Base-by-base conservation (phyloP, 2,888 invertebrate species). In the Drosophila mulleri region DNA sequence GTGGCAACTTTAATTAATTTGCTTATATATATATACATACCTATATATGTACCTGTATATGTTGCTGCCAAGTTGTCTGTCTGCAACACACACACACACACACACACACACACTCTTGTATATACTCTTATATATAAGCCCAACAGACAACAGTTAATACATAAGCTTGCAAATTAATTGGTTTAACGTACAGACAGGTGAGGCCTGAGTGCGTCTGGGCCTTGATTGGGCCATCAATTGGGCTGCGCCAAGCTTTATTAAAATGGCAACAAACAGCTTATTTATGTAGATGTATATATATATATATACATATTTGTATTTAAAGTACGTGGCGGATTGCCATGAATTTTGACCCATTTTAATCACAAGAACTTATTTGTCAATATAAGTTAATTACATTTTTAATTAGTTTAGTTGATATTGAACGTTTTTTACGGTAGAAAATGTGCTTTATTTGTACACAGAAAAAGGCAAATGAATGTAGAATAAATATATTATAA, bases 1-100 rank as follows among this genome's bases (percentile, higher is more conserved):
- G 91, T 90, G 91, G 90, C 92, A 91, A 90, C 89, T 88, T 88
- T 89, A 88, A 88, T 90, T 88, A 90, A 88, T 88, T 89, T 88
- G 90, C 88, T 89, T 88, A 88, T 85, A 73, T 41, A 54, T 26
- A 71, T 39, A 26, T 39, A 26, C 12, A 35, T 3, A 12, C 16
- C 23, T 29, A 29, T 23, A 23, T 52, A 23, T 23, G 23, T 4
- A 23, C 23, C 18, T 50, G 18, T 18, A 32, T 83, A 76, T 77
- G 65, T 69, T 62, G 75, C 71, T 58, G 68, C 77, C 69, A 67
- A 67, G 61, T 67, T 68, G 66, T 65, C 72, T 66, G 42, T 70
- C 35, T 53, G 56, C 52, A 48, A 35, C 20, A 29, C n/a, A n/a
- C 3, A n/a, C 4, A 47, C 47, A 29, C 29, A n/a, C 63, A 26